Percentiles rank a stretch among this genome's conserved stretches.
Conservation (phyloP, 2,797 vertebrate species). For the Enteromius afrohamiltoni region DNA sequence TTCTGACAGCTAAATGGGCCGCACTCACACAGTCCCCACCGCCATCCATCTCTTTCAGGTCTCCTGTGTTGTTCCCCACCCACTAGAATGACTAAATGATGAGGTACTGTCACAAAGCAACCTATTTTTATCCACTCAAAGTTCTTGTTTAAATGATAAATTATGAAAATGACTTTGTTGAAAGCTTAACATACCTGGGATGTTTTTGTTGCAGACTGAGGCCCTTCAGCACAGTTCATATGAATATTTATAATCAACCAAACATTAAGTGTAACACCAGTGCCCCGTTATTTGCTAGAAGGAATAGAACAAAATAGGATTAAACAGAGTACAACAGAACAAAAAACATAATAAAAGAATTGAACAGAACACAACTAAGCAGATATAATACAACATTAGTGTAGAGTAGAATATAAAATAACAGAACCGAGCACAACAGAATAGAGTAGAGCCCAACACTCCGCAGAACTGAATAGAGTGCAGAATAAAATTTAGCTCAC, state of each 20-base stretch:
- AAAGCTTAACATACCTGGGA: background rate
- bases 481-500: background rate
- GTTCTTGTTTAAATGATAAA: slow-evolving; percentile 23
- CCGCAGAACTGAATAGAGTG: background rate
- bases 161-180: slow-evolving; percentile 32
- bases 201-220: slow-evolving; percentile 4
- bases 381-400: background rate
- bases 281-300: background rate
- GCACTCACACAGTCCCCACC: background rate
- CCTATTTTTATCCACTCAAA: slow-evolving; percentile 15
- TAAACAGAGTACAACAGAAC: background rate
- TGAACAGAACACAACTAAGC: background rate
- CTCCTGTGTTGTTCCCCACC: background rate
- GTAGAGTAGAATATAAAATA: background rate
- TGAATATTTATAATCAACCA: background rate
- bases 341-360: background rate
- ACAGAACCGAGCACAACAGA: background rate
- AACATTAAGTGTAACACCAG: background rate
- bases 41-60: slow-evolving; percentile 21
- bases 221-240: background rate
- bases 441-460: background rate
- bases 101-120: slow-evolving; percentile 8
- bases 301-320: background rate
- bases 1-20: background rate
- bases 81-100: slow-evolving; percentile 19